Evolutionary conservation across 2,888 invertebrate genomes (phyloP), one percentile per base, ranked within the genome.

Genomic region (Cephus pulcher): DNA sequence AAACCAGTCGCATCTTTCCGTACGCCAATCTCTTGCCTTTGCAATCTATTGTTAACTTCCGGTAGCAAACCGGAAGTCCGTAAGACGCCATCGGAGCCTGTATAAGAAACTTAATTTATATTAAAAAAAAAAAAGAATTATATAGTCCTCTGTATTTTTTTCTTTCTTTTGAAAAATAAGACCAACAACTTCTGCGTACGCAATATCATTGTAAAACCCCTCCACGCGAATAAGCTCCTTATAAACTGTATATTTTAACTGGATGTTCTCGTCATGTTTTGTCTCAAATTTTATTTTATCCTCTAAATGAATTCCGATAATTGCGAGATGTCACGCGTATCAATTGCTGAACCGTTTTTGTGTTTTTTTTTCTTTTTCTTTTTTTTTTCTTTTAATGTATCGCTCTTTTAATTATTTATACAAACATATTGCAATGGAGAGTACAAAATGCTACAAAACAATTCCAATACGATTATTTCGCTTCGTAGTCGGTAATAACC

Each of bases 401-500:
- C 81, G 79, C 79, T 86, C 81, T 81, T 56, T 84, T 75, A 80
- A 81, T 78, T 84, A 75, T 83, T 85, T 85, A 82, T 86, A 85
- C 82, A 86, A 86, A 84, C 86, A 82, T 84, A 85, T 84, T 81
- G 83, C 84, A 71, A 85, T 85, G 83, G 85, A 87, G 86, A 85
- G 86, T 85, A 86, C 82, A 86, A 85, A 88, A 83, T 86, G 86
- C 87, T 86, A 86, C 83, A 86, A 88, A 88, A 88, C 86, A 87
- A 88, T 86, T 88, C 86, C 88, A 86, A 88, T 86, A 86, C 78
- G 83, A 83, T 84, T 84, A 83, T 84, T 84, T 84, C 82, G 80
- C 82, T 81, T 82, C 83, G 78, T 78, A 84, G 75, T 82, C 69
- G 76, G 83, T 83, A 82, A 84, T 34, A 71, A 32, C 71, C 32